Evolutionary conservation across 2,888 invertebrate species (phyloP), one percentile per base, ranked within the genome.

Genomic region (Spilosoma lubricipeda): DNA sequence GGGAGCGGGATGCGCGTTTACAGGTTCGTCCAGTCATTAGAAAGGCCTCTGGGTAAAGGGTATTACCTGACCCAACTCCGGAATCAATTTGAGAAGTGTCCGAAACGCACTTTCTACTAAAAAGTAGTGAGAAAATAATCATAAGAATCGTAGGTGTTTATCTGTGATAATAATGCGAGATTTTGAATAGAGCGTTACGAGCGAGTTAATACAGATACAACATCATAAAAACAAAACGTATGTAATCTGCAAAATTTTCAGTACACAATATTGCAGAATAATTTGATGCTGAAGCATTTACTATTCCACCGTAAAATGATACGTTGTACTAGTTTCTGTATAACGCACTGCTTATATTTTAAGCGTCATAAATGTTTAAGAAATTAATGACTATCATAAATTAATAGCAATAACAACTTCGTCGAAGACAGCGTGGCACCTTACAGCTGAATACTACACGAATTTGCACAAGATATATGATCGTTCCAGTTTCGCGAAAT

Each of bases 351-450:
- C 59, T 59, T 56, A 70, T 59, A n/a, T 70, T 59, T 56, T 9
- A 9, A n/a, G 3, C 42, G 39, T 69, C 39, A 65, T 59, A 70
- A 70, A 70, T 13, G 56, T n/a, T 70, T 59, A 8, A 23, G 63
- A 69, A 68, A 69, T 71, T 48, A 71, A 75, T 66, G 52, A 18
- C 33, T 11, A 27, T 65, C 72, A 71, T 75, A 75, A 71, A 75
- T 71, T 48, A 63, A 68, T 45, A 33, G 65, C 18, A 11, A 64
- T 42, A 64, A 71, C 45, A 45, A 36, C 20, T 71, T 45, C 27
- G 45, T 3, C 20, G 45, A 75, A 75, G 72, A 75, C 75, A 65
- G 75, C 66, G 36, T 72, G 75, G 72, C 75, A 66, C 72, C 69
- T 65, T 56, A 66, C 45, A 67, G 36, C 18, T 71, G 48, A 66